These are phyloP conservation scores for Philhelius pedissequus DNA, from an alignment of 2,888 invertebrate genomes.

Conservation along the genomic window DNA sequence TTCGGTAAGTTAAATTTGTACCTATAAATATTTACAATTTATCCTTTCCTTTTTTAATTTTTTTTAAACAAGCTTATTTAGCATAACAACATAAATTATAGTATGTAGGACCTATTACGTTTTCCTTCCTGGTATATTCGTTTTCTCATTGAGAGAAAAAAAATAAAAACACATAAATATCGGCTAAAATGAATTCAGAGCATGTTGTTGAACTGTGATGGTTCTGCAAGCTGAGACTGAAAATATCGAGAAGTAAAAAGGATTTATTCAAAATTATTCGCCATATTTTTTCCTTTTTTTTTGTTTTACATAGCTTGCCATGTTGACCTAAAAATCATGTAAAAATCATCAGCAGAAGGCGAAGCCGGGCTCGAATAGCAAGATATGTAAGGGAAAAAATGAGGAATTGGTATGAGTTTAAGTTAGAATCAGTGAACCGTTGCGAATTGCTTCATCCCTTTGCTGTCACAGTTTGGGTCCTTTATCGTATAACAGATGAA, in stretches of 20 bases:
- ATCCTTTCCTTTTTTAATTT: background rate
- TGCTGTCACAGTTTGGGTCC: slow-evolving; percentile 50
- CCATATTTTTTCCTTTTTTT: slow-evolving; percentile 30
- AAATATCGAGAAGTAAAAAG: background rate
- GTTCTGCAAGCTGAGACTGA: background rate
- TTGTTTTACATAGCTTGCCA: slow-evolving; percentile 42
- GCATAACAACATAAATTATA: background rate
- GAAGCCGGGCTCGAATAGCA: background rate
- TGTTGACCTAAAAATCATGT: slow-evolving; percentile 69
- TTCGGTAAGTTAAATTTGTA: slow-evolving; percentile 85
- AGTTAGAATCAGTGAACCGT: slow-evolving; percentile 60
- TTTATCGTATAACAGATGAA: background rate
- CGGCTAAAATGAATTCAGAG: slow-evolving; percentile 14
- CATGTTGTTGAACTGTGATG: slow-evolving; percentile 52
- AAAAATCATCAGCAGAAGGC: slow-evolving; percentile 57
- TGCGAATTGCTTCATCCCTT: slow-evolving; percentile 63
- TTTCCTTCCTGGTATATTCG: background rate
- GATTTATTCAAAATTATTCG: slow-evolving; percentile 62
- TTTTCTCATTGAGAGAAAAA: background rate
- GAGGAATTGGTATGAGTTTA: slow-evolving; percentile 29
- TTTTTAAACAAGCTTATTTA: background rate
- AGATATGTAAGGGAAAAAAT: background rate
- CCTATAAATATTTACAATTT: background rate
- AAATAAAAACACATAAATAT: background rate
- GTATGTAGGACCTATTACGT: background rate